Evolutionary conservation across 2,113 vertebrate species (phyloP).

Genomic region (Salvelinus namaycush): DNA sequence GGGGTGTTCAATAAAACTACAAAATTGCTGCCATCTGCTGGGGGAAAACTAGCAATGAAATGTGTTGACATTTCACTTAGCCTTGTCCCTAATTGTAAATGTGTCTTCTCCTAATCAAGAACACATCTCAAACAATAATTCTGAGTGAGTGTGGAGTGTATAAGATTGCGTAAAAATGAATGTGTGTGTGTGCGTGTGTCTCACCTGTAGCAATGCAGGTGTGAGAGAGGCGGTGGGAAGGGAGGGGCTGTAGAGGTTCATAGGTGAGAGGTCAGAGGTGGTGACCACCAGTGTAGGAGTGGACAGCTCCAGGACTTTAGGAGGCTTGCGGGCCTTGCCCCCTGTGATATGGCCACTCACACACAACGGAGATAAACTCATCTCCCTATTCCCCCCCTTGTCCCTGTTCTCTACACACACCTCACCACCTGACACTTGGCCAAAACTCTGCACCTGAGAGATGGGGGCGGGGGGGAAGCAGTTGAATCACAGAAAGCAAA

Average conservation of each 20-base stretch:
- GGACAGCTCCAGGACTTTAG: slow-evolving; percentile 88
- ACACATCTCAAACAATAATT: not conserved
- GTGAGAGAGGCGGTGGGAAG: slow-evolving; percentile 92
- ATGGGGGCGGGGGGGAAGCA: not conserved
- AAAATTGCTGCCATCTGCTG: not conserved
- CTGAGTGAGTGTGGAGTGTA: not conserved
- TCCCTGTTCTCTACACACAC: slow-evolving; percentile 40
- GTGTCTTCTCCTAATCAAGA: not conserved
- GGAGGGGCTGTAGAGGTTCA: slow-evolving; percentile 91
- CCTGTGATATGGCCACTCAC: slow-evolving; percentile 74
- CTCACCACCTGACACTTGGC: slow-evolving; percentile 45
- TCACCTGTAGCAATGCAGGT: slow-evolving; percentile 94
- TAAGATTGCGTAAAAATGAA: slow-evolving; percentile 56
- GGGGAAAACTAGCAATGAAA: not conserved
- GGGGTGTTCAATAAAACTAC: not conserved
- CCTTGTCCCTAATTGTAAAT: not conserved
- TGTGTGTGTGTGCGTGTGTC: slow-evolving; percentile 61
- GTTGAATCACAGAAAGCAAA: slow-evolving; percentile 3
- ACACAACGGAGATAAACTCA: slow-evolving; percentile 59
- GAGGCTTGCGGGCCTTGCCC: slow-evolving; percentile 83
- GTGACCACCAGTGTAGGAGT: slow-evolving; percentile 89
- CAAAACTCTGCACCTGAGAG: slow-evolving; percentile 25
- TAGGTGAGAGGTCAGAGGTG: slow-evolving; percentile 86
- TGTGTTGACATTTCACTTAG: not conserved
- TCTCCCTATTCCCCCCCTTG: slow-evolving; percentile 48